phyloP scores from a whole-genome alignment of 2,113 vertebrate genomes.

The Columbina picui region DNA sequence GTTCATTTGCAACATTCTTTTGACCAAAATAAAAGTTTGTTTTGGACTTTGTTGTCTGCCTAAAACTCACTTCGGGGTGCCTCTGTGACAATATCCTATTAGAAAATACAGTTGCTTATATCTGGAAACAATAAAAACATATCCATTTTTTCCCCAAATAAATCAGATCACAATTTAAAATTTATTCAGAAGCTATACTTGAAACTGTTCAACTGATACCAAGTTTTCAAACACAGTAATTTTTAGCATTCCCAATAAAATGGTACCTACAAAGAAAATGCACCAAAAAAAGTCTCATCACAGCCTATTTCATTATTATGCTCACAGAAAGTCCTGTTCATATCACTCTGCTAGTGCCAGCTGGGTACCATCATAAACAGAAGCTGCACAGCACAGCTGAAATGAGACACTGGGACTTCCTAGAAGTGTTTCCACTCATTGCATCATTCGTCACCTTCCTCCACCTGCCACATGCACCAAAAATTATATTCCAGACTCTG shows the following conservation, averaged over 20 bases:
- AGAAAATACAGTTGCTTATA: not conserved
- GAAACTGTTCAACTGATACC: not conserved
- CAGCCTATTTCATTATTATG: not conserved
- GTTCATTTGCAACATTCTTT: too few relatives aligned
- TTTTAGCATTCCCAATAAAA: not conserved
- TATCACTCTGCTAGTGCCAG: not conserved
- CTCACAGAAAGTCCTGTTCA: not conserved
- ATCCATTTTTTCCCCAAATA: not conserved
- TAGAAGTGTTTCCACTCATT: not conserved
- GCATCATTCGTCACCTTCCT: not conserved
- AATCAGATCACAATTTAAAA: not conserved
- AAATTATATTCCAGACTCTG: not conserved
- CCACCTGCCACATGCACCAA: not conserved
- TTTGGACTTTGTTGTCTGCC: too few relatives aligned
- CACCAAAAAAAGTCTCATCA: not conserved
- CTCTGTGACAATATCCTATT: too few relatives aligned
- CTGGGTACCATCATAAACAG: not conserved
- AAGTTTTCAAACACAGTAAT: not conserved
- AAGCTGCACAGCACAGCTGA: not conserved
- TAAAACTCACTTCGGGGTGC: too few relatives aligned
- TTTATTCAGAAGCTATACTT: not conserved
- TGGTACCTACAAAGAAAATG: not conserved
- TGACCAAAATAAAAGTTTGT: too few relatives aligned
- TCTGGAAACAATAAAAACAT: not conserved
- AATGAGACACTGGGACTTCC: not conserved